Evolutionary conservation across 2,888 invertebrate species (phyloP).

Genomic region (Drosophila lacicola): DNA sequence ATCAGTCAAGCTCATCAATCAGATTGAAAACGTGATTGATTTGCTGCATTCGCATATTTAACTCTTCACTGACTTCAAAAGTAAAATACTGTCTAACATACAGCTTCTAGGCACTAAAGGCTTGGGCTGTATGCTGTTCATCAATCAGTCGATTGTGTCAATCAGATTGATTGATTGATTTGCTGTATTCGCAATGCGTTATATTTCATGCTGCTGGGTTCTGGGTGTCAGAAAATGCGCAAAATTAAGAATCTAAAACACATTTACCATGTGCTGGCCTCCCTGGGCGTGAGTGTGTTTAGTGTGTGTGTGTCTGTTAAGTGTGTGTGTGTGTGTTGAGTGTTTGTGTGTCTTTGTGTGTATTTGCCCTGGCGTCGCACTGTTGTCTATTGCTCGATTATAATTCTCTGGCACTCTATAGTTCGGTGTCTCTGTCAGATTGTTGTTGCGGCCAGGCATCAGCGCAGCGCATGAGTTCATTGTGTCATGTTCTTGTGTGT

Average conservation of each 20-base stretch:
- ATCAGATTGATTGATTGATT: not conserved
- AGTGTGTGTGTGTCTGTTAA: too few species aligned
- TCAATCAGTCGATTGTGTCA: not conserved
- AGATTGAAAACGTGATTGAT: too few species aligned
- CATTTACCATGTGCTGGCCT: constrained; percentile 35
- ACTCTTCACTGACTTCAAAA: too few species aligned
- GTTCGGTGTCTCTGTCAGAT: constrained; percentile 31
- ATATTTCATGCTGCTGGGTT: constrained; percentile 1
- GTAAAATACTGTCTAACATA: not conserved
- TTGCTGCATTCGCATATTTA: too few species aligned
- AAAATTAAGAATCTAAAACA: constrained; percentile 22
- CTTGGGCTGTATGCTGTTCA: too few species aligned
- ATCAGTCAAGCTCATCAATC: too few species aligned
- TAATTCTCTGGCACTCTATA: constrained; percentile 43
- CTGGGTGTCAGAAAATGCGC: constrained; percentile 15
- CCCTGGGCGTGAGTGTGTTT: not conserved
- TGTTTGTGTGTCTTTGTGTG: constrained; percentile 10
- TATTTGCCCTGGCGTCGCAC: constrained; percentile 16
- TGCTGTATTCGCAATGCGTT: too few species aligned
- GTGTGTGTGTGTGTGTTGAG: too few species aligned
- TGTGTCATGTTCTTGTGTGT: constrained; percentile 37
- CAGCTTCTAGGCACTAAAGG: too few species aligned
- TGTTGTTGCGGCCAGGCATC: constrained; percentile 36
- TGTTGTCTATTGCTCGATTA: constrained; percentile 57
- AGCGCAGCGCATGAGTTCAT: constrained; percentile 54